phyloP scores from a whole-genome alignment of 2,888 invertebrate genomes.

The Trachelus stipa region DNA sequence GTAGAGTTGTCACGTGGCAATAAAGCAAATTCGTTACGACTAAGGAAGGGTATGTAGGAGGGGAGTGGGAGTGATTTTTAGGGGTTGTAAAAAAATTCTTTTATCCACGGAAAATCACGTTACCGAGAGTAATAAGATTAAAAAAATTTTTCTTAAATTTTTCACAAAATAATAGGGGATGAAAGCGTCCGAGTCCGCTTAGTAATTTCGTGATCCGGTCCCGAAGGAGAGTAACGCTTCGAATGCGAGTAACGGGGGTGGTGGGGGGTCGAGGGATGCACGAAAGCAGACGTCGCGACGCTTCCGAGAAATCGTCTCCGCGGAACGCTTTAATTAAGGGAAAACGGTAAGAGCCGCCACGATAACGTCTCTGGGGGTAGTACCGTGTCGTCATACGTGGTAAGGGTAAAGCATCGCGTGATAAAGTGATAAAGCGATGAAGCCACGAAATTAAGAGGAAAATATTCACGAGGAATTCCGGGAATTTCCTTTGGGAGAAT shows the following conservation, averaged over 20 bases:
- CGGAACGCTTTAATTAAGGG: not conserved
- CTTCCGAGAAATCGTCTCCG: not conserved
- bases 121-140: not conserved
- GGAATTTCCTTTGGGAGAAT: conserved; percentile 41
- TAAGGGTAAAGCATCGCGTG: conserved; percentile 3
- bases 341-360: not conserved
- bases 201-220: not conserved
- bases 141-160: not conserved
- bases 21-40: not conserved
- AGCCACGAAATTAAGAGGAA: conserved; percentile 42
- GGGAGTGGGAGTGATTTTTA: not conserved
- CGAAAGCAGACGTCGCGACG: not conserved
- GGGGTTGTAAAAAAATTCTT: no score
- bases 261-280: not conserved
- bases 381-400: not conserved
- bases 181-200: not conserved
- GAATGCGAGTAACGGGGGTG: not conserved
- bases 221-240: not conserved
- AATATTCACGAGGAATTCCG: conserved; percentile 38
- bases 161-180: not conserved
- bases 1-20: not conserved
- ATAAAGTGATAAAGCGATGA: conserved; percentile 17
- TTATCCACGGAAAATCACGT: no score
- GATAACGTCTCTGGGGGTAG: not conserved
- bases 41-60: not conserved